Evolutionary conservation across 2,888 invertebrate genomes (phyloP).

Genomic region (Achlya flavicornis): DNA sequence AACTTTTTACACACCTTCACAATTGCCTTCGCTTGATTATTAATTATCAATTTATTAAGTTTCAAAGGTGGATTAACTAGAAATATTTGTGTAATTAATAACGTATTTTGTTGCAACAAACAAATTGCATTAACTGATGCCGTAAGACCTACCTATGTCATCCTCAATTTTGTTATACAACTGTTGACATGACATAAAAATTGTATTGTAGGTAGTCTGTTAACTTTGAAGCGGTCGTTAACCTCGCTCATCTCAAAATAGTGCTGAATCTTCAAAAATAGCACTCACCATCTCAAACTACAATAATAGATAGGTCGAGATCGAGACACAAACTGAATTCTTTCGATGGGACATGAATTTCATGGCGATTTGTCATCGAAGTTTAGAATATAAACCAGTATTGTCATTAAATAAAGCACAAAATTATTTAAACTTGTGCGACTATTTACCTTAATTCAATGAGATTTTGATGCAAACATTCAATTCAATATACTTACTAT

Average conservation of each 20-base stretch:
- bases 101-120: neutral
- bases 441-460: no score
- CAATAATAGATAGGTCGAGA: neutral
- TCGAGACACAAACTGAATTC: neutral
- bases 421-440: no score
- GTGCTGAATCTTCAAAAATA: constrained; percentile 27
- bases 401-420: neutral
- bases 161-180: neutral
- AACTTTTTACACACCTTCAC: neutral
- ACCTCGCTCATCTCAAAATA: constrained; percentile 37
- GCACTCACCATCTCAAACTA: constrained; percentile 11
- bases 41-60: no score
- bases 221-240: constrained; percentile 27
- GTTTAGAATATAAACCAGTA: neutral
- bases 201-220: constrained; percentile 23
- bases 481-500: no score
- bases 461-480: no score
- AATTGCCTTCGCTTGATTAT: no score
- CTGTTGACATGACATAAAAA: constrained; percentile 28
- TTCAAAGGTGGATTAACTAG: neutral
- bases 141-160: neutral
- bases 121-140: neutral
- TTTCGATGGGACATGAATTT: neutral
- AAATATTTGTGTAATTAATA: neutral
- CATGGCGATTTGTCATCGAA: neutral